Conservation (phyloP, 1,140 invertebrate species). For the Drosophila ficusphila region DNA sequence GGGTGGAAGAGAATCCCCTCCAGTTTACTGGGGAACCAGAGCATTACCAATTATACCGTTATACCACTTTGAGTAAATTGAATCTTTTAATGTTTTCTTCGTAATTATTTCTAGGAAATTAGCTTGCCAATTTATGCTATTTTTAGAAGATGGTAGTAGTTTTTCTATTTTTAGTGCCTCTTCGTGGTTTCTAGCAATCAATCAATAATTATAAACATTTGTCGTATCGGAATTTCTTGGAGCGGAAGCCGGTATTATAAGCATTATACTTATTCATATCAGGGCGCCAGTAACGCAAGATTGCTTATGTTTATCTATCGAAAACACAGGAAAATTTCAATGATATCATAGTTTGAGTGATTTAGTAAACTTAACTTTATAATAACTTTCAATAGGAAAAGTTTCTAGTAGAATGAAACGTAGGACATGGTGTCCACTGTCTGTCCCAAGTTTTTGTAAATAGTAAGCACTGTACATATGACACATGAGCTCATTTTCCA, state of each 20-base stretch:
- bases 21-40: neutral
- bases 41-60: slow-evolving; percentile 4
- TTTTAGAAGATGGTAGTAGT: slow-evolving; percentile 34
- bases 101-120: slow-evolving; percentile 38
- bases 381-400: no score
- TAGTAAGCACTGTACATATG: slow-evolving; percentile 11
- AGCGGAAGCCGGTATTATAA: slow-evolving; percentile 5
- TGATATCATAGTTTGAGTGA: slow-evolving; percentile 4
- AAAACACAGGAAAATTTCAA: slow-evolving; percentile 10
- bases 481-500: slow-evolving; percentile 56
- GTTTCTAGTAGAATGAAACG: no score
- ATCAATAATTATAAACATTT: slow-evolving; percentile 39
- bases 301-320: slow-evolving; percentile 40
- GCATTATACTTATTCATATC: slow-evolving; percentile 19
- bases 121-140: slow-evolving; percentile 55
- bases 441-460: no score
- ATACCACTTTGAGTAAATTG: slow-evolving; percentile 36
- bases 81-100: neutral
- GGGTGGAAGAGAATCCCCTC: neutral
- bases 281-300: slow-evolving; percentile 15
- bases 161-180: slow-evolving; percentile 19
- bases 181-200: slow-evolving; percentile 41
- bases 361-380: neutral
- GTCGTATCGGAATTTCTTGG: slow-evolving; percentile 35
- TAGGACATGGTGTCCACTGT: no score